A percentile compares a stretch with the other conserved stretches of the same genome.
Conservation (phyloP, 2,888 invertebrate genomes). For the Hydriomena furcata region DNA sequence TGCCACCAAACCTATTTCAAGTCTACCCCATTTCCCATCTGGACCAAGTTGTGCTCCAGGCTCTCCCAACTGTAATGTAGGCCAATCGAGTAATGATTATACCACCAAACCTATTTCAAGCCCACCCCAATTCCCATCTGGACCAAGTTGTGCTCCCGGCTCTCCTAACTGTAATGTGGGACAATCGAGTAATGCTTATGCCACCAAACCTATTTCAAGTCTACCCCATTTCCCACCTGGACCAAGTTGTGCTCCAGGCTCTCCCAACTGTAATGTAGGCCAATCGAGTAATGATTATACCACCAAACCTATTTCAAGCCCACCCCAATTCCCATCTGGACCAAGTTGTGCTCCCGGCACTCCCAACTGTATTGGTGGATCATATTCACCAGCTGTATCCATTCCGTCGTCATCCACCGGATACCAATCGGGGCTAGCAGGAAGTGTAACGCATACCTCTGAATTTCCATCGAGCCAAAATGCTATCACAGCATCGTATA, state of each 20-base stretch:
- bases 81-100: neutral
- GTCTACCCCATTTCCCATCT: neutral
- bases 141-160: slow-evolving; percentile 18
- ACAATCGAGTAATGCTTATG: neutral
- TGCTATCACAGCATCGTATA: slow-evolving; percentile 13
- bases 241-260: slow-evolving; percentile 19
- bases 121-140: neutral
- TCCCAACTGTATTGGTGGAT: neutral
- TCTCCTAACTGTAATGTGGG: slow-evolving; percentile 16
- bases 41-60: slow-evolving; percentile 19
- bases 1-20: neutral
- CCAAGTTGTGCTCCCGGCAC: neutral
- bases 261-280: slow-evolving; percentile 15
- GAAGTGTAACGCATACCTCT: slow-evolving; percentile 9
- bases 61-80: slow-evolving; percentile 15
- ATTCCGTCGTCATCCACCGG: slow-evolving; percentile 9
- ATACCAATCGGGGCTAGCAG: slow-evolving; percentile 7
- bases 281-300: neutral
- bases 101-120: neutral
- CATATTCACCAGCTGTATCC: slow-evolving; percentile 8
- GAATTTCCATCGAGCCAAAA: slow-evolving; percentile 10
- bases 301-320: neutral
- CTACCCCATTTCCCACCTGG: neutral
- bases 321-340: neutral
- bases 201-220: neutral